These are phyloP conservation scores for Omphaloscelis lunosa DNA, from an alignment of 2,888 invertebrate species.

Conservation along the genomic window DNA sequence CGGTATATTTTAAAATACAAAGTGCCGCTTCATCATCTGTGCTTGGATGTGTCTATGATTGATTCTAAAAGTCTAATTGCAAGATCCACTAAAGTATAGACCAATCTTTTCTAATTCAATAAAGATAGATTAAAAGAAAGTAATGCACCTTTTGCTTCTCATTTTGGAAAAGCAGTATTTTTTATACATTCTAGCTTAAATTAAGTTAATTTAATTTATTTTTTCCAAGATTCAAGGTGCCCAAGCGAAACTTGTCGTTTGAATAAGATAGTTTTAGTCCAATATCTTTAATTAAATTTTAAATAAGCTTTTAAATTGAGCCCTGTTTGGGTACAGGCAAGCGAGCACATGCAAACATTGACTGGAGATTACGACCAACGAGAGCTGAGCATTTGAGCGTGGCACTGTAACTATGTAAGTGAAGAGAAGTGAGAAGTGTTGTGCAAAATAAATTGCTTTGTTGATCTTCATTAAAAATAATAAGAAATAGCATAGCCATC, in stretches of 20 bases:
- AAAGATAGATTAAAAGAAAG: background rate
- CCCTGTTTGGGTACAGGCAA: slow-evolving; percentile 68
- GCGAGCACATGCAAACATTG: slow-evolving; percentile 77
- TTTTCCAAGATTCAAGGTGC: slow-evolving; percentile 47
- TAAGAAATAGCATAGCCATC: background rate
- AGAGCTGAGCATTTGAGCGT: slow-evolving; percentile 44
- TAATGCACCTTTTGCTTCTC: background rate
- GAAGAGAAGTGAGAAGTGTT: background rate
- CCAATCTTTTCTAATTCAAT: slow-evolving; percentile 1
- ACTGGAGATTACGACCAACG: slow-evolving; percentile 33
- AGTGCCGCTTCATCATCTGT: slow-evolving; percentile 69
- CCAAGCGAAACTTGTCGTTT: slow-evolving; percentile 66
- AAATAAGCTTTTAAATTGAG: slow-evolving; percentile 58
- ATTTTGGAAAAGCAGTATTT: background rate
- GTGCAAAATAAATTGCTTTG: background rate
- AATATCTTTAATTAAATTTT: slow-evolving; percentile 45
- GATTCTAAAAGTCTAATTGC: slow-evolving; percentile 18
- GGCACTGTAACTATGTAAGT: background rate
- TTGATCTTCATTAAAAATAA: background rate
- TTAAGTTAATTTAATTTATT: slow-evolving; percentile 7
- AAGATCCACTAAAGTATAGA: slow-evolving; percentile 19
- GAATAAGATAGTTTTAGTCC: slow-evolving; percentile 48
- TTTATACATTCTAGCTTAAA: background rate
- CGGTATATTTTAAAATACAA: slow-evolving; percentile 68
- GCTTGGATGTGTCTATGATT: slow-evolving; percentile 21